Conservation (phyloP, 2,113 vertebrate species). For the Coptodon bakossiorum region DNA sequence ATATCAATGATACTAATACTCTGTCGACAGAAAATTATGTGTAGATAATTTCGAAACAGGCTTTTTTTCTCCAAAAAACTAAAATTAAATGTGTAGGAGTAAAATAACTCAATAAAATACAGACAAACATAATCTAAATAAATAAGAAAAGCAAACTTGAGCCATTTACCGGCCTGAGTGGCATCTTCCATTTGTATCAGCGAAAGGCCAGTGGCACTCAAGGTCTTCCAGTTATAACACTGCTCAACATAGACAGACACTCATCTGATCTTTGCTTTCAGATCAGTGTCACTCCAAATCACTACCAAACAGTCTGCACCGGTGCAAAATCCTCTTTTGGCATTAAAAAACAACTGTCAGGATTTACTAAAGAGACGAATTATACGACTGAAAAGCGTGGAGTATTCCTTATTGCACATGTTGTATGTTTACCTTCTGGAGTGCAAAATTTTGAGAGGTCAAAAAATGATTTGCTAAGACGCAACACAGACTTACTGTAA, state of each 20-base stretch:
- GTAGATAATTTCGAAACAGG: accelerated
- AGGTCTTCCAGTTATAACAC: neutral
- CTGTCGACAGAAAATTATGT: neutral
- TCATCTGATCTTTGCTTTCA: neutral
- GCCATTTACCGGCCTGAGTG: accelerated
- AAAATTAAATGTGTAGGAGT: neutral
- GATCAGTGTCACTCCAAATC: neutral
- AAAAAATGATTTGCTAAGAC: neutral
- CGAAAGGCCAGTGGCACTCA: neutral
- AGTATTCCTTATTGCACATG: neutral
- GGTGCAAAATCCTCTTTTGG: neutral
- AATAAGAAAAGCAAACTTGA: neutral
- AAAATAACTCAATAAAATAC: neutral
- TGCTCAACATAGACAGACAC: neutral
- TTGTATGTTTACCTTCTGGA: neutral
- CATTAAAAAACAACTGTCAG: neutral
- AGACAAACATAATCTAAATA: neutral
- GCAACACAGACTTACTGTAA: neutral
- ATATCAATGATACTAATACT: neutral
- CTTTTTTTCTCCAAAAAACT: neutral
- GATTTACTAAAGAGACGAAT: neutral
- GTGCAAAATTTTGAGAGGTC: neutral
- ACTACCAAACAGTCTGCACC: neutral
- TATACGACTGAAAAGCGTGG: accelerated
- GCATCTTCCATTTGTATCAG: neutral